Conservation (phyloP, 1,140 invertebrate genomes). For the Drosophila chauvacae region DNA sequence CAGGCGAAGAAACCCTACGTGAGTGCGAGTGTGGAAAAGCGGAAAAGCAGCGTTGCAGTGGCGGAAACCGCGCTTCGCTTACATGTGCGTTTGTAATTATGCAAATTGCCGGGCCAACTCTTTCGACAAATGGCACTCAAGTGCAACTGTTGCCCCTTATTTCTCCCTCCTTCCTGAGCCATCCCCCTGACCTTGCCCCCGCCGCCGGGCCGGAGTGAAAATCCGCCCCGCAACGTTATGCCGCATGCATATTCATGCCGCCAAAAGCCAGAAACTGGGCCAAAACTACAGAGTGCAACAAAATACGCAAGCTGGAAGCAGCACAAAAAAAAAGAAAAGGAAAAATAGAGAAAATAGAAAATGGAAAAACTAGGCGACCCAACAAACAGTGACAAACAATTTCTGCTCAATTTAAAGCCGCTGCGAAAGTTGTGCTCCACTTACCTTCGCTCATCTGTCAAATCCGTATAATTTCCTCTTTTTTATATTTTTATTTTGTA, state of each 20-base stretch:
- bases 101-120: constrained; percentile 65
- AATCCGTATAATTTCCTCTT: constrained; percentile 70
- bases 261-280: constrained; percentile 52
- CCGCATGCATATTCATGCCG: constrained; percentile 80
- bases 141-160: constrained; percentile 67
- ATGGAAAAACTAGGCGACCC: constrained; percentile 34
- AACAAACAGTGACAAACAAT: constrained; percentile 67
- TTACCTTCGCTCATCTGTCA: constrained; percentile 70
- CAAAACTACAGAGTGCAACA: constrained; percentile 43
- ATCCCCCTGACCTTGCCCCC: constrained; percentile 57
- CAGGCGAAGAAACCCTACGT: constrained; percentile 12
- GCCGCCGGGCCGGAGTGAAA: constrained; percentile 1
- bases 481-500: constrained; percentile 6
- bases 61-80: constrained; percentile 48
- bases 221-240: constrained; percentile 37
- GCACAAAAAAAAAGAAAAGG: neutral
- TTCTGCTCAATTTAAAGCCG: constrained; percentile 73
- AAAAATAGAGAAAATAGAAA: neutral
- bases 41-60: constrained; percentile 36
- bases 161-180: neutral
- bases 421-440: constrained; percentile 33
- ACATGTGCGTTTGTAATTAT: constrained; percentile 78
- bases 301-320: constrained; percentile 17
- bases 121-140: constrained; percentile 68
- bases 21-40: constrained; percentile 26